Evolutionary conservation across 2,797 vertebrate species (phyloP).

Genomic region (Poeciliopsis gracilis): DNA sequence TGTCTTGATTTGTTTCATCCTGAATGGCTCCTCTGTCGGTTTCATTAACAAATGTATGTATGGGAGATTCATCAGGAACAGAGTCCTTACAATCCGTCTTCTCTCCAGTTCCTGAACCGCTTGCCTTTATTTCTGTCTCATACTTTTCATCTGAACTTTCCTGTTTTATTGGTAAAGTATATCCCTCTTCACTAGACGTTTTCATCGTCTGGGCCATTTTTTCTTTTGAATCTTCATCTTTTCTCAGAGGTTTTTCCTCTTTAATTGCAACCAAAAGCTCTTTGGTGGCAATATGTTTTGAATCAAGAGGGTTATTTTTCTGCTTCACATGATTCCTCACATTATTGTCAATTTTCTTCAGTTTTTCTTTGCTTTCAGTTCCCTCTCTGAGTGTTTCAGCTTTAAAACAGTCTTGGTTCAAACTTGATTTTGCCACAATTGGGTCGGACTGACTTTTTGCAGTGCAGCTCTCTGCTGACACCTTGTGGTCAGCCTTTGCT

Average conservation of each 20-base stretch:
- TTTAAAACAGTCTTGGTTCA: slow-evolving; percentile 1
- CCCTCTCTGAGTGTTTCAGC: background rate
- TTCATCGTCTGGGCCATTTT: slow-evolving; percentile 4
- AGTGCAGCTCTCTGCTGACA: slow-evolving; percentile 30
- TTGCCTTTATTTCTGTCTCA: background rate
- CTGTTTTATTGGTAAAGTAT: slow-evolving; percentile 19
- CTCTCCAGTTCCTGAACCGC: background rate
- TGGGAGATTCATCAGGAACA: background rate
- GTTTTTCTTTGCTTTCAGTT: background rate
- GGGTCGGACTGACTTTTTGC: slow-evolving; percentile 13
- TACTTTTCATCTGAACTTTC: background rate
- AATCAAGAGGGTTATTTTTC: background rate
- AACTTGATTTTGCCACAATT: slow-evolving; percentile 26
- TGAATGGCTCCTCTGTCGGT: slow-evolving; percentile 41
- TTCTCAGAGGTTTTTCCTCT: background rate
- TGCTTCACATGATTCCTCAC: background rate
- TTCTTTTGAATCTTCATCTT: background rate
- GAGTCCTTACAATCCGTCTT: slow-evolving; percentile 40
- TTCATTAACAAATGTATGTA: slow-evolving; percentile 25
- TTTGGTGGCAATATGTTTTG: slow-evolving; percentile 3
- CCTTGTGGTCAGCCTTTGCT: slow-evolving; percentile 24
- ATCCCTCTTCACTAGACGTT: slow-evolving; percentile 18
- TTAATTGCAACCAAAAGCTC: slow-evolving; percentile 2
- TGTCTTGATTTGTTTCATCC: slow-evolving; percentile 11
- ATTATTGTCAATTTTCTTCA: background rate